Evolutionary conservation across 2,113 vertebrate species (phyloP), one percentile per base, ranked within the genome.

Genomic region (Ciconia maguari): DNA sequence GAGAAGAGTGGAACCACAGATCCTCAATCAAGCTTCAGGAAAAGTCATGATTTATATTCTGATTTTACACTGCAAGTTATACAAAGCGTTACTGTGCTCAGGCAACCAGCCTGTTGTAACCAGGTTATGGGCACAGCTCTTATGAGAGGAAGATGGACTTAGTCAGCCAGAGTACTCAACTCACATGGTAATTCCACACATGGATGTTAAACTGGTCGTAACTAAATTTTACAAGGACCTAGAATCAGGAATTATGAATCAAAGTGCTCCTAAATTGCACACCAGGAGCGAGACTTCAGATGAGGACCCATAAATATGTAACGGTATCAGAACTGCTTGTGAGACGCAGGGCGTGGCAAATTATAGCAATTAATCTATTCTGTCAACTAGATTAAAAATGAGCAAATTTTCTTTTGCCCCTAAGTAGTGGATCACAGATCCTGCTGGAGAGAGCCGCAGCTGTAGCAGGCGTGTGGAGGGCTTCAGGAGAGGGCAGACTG

Each of bases 321-420:
- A 72, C 0, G 0, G 30, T 52, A 70, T 30, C 55, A 89, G 55
- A 89, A 70, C 3, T 41, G 51, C 46, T 49, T 64, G 46, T 10
- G 32, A 89, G 64, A 58, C 0, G 3, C 1, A 4, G 36, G 26
- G 55, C 44, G 74, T 0, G 0, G 55, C 44, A 71, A 46, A 38
- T 49, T 36, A 62, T 1, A 13, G 62, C 52, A 79, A n/a, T 60
- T 60, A n/a, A 15, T 38, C 46, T 42, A 1, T 20, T 68, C 57
- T 65, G 55, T 58, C 88, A 91, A 14, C 38, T 32, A 55, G 20
- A 70, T 34, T 22, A 64, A 76, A 94, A 81, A 75, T 0, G 4
- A 91, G 20, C 32, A 62, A 2, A 16, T 79, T 75, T 78, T 42
- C 32, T 78, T 79, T 55, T 46, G 18, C 58, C 81, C 32, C n/a